A percentile compares a stretch with the other conserved stretches of the same genome.
Evolutionary conservation across 2,797 vertebrate species (phyloP).

Genomic region (Enteromius viviparus): DNA sequence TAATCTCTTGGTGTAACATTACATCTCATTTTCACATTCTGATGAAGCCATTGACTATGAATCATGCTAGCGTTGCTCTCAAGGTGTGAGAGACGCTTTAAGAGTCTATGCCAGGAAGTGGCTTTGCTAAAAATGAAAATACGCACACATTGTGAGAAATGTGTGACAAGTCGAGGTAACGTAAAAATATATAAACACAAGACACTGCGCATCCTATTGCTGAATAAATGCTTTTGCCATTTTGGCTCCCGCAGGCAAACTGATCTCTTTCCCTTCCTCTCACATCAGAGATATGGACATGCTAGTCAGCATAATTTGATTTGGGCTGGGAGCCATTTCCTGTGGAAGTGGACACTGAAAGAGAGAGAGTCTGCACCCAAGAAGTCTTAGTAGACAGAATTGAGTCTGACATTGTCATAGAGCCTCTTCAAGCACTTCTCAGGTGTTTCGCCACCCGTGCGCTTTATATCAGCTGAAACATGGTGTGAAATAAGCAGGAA

Average conservation of each 20-base stretch:
- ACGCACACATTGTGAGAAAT: neutral
- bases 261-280: conserved; percentile 39
- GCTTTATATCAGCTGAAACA: neutral
- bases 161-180: neutral
- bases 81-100: neutral
- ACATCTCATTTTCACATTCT: conserved; percentile 19
- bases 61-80: neutral
- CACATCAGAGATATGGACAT: conserved; percentile 42
- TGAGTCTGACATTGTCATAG: conserved; percentile 18
- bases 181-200: neutral
- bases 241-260: conserved; percentile 8
- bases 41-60: conserved; percentile 12
- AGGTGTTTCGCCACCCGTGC: neutral
- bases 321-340: conserved; percentile 50
- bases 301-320: conserved; percentile 53
- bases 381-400: conserved; percentile 23
- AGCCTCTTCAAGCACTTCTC: conserved; percentile 15
- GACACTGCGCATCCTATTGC: neutral
- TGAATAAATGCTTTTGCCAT: conserved; percentile 38
- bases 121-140: neutral
- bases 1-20: conserved; percentile 22
- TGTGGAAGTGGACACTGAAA: conserved; percentile 46
- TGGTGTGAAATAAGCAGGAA: neutral
- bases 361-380: conserved; percentile 25
- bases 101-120: neutral